Evolutionary conservation across 1,140 invertebrate genomes (phyloP), one percentile per base, ranked within the genome.

Genomic region (Berghia stephanieae): DNA sequence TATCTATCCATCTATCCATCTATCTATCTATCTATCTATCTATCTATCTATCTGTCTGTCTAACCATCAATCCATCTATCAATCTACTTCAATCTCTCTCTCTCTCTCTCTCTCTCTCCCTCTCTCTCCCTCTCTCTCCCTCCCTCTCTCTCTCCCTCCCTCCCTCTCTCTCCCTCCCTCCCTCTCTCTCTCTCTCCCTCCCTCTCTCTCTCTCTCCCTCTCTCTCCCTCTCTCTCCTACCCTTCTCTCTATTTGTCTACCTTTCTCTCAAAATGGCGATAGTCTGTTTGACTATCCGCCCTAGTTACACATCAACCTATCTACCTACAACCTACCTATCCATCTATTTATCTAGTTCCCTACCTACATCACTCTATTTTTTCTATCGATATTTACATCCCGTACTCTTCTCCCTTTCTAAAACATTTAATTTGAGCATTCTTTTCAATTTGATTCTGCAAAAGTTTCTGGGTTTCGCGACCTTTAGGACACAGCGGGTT

Each of bases 81-180:
- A 36, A 5, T 66, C 60, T 66, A 31, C 40, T 38, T 66, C 60
- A 36, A 3, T 66, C 27, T 66, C 60, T 66, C 27, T 66, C 60
- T 66, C 60, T 31, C 60, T 66, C 60, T 66, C 60, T 66, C 60
- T 31, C 60, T 31, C 60, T 31, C 60, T 31, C 60, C 10, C 60
- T 6, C 63, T 67, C 34, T 67, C 63, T 38, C 3, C 42, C 34
- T 67, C 34, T 67, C 31, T 38, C 63, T 67, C 63, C 42, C 3
- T 63, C 57, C 2, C 3, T 2, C 57, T 18, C 5, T 18, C 57
- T 13, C 57, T n/a, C n/a, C 46, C 38, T 27, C 57, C 3, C 3
- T 55, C 57, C 5, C n/a, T 3, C 3, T 31, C 27, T 63, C n/a
- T 63, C 46, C 10, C 46, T n/a, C 46, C 46, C 46, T 49, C 46